Base-by-base conservation (phyloP, 2,113 vertebrate species). In the Lophotis ruficrista region DNA sequence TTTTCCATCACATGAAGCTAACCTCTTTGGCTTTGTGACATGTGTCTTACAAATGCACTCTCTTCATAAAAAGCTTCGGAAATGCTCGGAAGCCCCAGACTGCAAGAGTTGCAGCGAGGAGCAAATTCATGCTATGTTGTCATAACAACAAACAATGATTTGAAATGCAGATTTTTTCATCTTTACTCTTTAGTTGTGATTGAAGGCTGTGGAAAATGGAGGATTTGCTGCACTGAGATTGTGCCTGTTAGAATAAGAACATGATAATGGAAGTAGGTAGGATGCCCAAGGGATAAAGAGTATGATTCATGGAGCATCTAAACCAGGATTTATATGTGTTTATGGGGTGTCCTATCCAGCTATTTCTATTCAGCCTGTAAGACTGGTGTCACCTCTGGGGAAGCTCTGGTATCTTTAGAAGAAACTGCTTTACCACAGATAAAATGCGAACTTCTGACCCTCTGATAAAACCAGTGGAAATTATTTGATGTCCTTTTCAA, bases 101-200 rank as follows among this genome's bases (percentile, higher is more conserved):
- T 69, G 91, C 61, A 38, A 89, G 80, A 61, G 53, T 70, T 31
- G 28, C 93, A 78, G 90, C 88, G 27, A 85, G 66, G 79, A 86
- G 91, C 78, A 87, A 70, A 97, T 88, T 83, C 73, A 37, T 62
- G 87, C 27, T 19, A 94, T 96, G 98, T 98, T 98, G 98, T 98
- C 98, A 98, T 98, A 98, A 98, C 98, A 98, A 98, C 98, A 98
- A 97, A 97, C 86, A 84, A 31, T 47, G 86, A 97, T 97, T 97
- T 97, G 97, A 97, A 98, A 98, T 97, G 97, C 97, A 97, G 96
- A 98, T 98, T 97, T 93, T 93, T 83, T 91, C 78, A n/a, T 93
- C 94, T 93, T 94, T 83, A 37, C 78, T 87, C 94, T 88, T 78
- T 27, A 73, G 85, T 76, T 89, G 94, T 77, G 94, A 96, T 89